Evolutionary conservation across 2,113 vertebrate genomes (phyloP), one percentile per base, ranked within the genome.

Genomic region (Caranx ignobilis): DNA sequence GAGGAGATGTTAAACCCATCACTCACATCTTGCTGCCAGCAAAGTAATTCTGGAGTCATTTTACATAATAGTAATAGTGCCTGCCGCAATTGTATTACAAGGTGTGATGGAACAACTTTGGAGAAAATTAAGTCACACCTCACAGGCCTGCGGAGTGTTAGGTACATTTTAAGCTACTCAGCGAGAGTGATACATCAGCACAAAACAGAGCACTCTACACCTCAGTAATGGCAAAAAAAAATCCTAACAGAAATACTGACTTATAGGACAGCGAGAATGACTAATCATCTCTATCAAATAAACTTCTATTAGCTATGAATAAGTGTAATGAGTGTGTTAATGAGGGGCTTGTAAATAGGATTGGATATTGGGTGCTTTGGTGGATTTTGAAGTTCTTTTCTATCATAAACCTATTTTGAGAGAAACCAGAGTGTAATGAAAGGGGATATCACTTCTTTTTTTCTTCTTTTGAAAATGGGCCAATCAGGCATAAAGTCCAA

Each of bases 401-500:
- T 64, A 21, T 80, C 54, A 12, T 41, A 62, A 64, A 32, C 43
- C 77, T 89, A 85, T 91, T 91, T 76, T 71, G 60, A 84, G 83
- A 78, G 86, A 84, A 90, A 88, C 77, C 73, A 50, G 88, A 81
- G 83, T 11, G 26, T 86, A 83, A 86, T 82, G 81, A 88, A 91
- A 94, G 48, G 13, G 50, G 81, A 91, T 91, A 86, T 88, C 84
- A 64, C 82, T 79, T 74, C 61, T 81, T 79, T 68, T 70, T 45
- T 45, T 61, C 82, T 67, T 50, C 21, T 56, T 57, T 85, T 83
- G 84, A 87, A 88, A 87, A 71, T 34, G 50, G 43, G 85, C 87
- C 89, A 93, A 75, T 83, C 57, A 86, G 84, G 83, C 80, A 83
- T 88, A 83, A 89, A 91, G 78, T 91, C 78, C 90, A 91, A 92